Evolutionary conservation across 1,140 invertebrate genomes (phyloP).

Genomic region (Bursaphelenchus mucronatus): DNA sequence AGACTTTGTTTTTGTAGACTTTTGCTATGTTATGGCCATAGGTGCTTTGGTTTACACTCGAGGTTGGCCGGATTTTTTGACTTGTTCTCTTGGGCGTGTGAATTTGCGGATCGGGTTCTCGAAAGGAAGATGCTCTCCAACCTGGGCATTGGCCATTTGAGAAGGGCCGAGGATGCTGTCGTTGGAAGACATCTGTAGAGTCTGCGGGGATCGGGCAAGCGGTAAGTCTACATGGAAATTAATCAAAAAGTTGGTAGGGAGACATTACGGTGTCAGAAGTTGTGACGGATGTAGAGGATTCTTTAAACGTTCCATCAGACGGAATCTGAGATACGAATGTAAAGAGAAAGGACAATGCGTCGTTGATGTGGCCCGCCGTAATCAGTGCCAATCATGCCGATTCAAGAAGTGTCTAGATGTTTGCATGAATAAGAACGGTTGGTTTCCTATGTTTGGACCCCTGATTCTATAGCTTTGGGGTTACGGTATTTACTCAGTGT

Average conservation of each 20-base stretch:
- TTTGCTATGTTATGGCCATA: too few relatives aligned
- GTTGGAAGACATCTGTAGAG: constrained; percentile 66
- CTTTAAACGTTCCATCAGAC: constrained; percentile 46
- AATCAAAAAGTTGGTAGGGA: not conserved
- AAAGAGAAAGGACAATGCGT: constrained; percentile 82
- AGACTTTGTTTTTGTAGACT: too few relatives aligned
- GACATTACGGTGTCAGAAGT: constrained; percentile 43
- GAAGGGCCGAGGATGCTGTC: not conserved
- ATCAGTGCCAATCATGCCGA: constrained; percentile 89
- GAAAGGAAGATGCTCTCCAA: too few relatives aligned
- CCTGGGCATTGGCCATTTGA: not conserved
- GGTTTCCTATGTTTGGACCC: constrained; percentile 40
- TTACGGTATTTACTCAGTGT: too few relatives aligned
- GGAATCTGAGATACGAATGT: constrained; percentile 64
- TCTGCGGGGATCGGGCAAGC: constrained; percentile 84
- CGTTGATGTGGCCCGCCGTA: constrained; percentile 82
- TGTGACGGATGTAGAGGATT: constrained; percentile 54
- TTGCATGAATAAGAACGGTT: constrained; percentile 91
- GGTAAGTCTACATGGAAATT: constrained; percentile 66
- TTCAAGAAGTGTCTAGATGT: constrained; percentile 85
- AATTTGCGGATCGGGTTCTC: too few relatives aligned
- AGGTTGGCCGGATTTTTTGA: too few relatives aligned
- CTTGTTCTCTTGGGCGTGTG: too few relatives aligned
- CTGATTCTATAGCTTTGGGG: too few relatives aligned
- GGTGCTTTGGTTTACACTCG: too few relatives aligned